A percentile compares a stretch with the other conserved stretches of the same genome.
phyloP scores from a whole-genome alignment of 2,113 vertebrate species.

The Caloenas nicobarica region DNA sequence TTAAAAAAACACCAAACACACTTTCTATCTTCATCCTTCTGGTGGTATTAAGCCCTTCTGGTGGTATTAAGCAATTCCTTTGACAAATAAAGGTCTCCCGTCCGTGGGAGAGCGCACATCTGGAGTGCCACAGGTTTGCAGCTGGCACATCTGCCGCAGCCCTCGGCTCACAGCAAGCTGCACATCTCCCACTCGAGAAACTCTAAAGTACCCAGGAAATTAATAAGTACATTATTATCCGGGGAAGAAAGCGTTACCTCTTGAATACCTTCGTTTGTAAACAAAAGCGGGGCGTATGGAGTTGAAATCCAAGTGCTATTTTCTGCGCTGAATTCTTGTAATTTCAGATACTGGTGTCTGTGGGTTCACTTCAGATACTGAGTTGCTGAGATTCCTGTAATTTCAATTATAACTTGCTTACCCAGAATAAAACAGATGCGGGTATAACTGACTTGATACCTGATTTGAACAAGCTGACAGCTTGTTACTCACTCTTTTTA shows the following conservation, averaged over 20 bases:
- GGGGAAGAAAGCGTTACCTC: not conserved
- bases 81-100: not conserved
- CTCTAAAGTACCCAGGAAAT: not conserved
- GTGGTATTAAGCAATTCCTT: not conserved
- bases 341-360: not conserved
- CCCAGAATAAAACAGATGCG: not conserved
- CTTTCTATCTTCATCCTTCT: not conserved
- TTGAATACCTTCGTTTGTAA: not conserved
- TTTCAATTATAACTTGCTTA: not conserved
- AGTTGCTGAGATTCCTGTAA: not conserved
- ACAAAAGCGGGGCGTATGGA: accelerated
- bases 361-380: not conserved
- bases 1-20: not conserved
- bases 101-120: not conserved
- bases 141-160: not conserved
- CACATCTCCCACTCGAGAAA: not conserved
- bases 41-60: not conserved
- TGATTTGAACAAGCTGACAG: not conserved
- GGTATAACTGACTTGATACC: not conserved
- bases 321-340: accelerated
- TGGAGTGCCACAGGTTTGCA: not conserved
- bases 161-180: not conserved
- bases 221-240: not conserved
- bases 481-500: not conserved
- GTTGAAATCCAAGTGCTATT: not conserved